Base-by-base conservation (phyloP, 2,888 invertebrate species). In the Hirtodrosophila trivittata region DNA sequence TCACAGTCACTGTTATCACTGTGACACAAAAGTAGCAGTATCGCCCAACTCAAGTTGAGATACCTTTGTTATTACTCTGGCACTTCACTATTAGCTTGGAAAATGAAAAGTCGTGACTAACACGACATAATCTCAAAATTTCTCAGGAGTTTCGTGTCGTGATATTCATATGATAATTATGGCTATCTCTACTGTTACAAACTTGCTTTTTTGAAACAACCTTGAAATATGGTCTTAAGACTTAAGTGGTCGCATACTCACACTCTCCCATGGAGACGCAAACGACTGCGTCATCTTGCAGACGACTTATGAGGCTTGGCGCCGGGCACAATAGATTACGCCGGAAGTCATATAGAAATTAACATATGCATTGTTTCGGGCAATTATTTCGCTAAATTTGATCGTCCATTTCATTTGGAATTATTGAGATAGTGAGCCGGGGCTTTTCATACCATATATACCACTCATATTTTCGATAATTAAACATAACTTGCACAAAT, bases 301-400 rank as follows among this genome's bases (percentile, higher is more conserved):
- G 49, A 38, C 38, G 32, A 18, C 28, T 14, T 46, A 37, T 45
- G 14, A 32, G 14, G 41, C 55, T 57, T 37, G 46, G 50, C 28
- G 28, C 45, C 18, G 14, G 47, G 13, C 13, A 25, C 4, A 25
- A 8, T 16, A 18, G 43, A 18, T 41, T 47, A 52, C 71, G 82
- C 75, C 75, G 85, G 82, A 75, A 78, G 82, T 77, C 78, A 75
- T 63, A 63, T 68, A 21, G 55, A 57, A 55, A 71, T 71, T 49
- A 50, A 45, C 62, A 57, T 60, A 76, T 54, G 50, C 14, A 56
- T 77, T 74, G 67, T 74, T 66, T 43, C 43, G 56, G 51, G 41
- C 49, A 18, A 46, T 13, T 52, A 81, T 75, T 78, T 85, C 56
- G 43, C 63, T 59, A 43, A 37, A 56, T 71, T 56, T 51, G 49